Base-by-base conservation (phyloP, 2,888 invertebrate species). In the Ctenicera cuprea region DNA sequence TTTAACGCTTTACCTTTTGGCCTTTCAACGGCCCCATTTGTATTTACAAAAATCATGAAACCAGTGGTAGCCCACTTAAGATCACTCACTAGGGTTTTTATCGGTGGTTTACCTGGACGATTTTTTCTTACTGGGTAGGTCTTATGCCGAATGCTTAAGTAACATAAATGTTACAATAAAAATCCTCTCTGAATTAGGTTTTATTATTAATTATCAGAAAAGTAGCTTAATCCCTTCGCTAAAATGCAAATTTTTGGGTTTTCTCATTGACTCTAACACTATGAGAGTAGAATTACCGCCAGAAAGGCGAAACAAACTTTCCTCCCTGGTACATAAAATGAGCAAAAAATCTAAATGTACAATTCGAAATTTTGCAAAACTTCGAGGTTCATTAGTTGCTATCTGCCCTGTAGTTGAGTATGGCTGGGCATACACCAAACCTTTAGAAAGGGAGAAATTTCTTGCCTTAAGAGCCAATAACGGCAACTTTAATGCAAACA, bases 341-440 rank as follows among this genome's bases (percentile, higher is more conserved):
- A 9, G 4, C 5, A 16, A 5, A 20, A 37, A 41, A 18, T 8
- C 8, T n/a, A n/a, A 3, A 3, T 76, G 68, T 63, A 71, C 30
- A 52, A 78, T 78, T 18, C 71, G 74, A 38, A 43, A 70, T 11
- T 71, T 78, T 54, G 78, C 78, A 8, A 45, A 59, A 14, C 50
- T 78, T 16, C 22, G 77, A 16, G 78, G 78, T 9, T 22, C 48
- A 8, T 50, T 79, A 11, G 62, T 73, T 5, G 74, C 80, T 14
- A 74, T 69, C 3, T 79, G 77, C 33, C 80, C 78, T 4, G 78
- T 77, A 8, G 67, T 78, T 4, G 68, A 74, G 33, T 81, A 78
- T 52, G 75, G 79, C 0, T 78, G 63, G 63, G 7, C 73, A 1
- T 76, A 80, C 12, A 78, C 75, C 0, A 78, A 78, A 50, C 9